These are phyloP conservation scores for Hyposoter dolosus DNA, from an alignment of 2,888 invertebrate genomes.

Conservation along the genomic window DNA sequence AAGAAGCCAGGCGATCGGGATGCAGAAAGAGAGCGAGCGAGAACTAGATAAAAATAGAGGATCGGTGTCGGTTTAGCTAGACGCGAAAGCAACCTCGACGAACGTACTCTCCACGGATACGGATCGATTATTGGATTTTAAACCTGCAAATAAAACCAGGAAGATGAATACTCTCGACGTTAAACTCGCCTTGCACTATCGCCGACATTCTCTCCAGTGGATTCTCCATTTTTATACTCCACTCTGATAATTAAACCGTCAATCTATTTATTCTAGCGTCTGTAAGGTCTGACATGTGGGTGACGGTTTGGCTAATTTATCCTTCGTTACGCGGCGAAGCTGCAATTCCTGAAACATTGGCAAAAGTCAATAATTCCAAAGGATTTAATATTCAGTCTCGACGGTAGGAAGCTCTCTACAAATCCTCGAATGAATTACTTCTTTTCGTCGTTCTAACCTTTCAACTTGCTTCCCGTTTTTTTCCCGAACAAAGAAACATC, in stretches of 20 bases:
- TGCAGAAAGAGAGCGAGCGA: not conserved
- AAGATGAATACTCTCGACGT: conserved; percentile 42
- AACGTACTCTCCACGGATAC: conserved; percentile 54
- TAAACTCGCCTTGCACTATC: conserved; percentile 1
- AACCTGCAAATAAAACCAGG: conserved; percentile 62
- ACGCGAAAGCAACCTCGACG: conserved; percentile 54
- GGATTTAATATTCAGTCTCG: not conserved
- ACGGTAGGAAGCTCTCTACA: not conserved
- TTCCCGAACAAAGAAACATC: conserved; percentile 22
- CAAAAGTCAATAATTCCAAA: conserved; percentile 15
- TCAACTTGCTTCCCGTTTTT: not conserved
- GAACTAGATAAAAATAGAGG: conserved; percentile 1
- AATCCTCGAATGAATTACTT: not conserved
- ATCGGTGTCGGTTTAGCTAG: conserved; percentile 53
- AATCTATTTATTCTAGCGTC: conserved; percentile 10
- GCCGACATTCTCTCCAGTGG: not conserved
- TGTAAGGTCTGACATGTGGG: conserved; percentile 1
- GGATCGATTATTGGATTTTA: conserved; percentile 76
- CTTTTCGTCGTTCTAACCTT: not conserved
- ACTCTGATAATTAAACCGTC: conserved; percentile 43
- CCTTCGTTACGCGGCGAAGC: conserved; percentile 2
- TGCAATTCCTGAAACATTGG: conserved; percentile 13
- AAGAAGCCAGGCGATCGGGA: not conserved
- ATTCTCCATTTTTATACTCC: conserved; percentile 14
- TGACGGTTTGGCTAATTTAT: conserved; percentile 5